Percentiles rank a stretch among this genome's conserved stretches.
These are phyloP conservation scores for Tragelaphus imberbis DNA, from an alignment of 2,113 vertebrate species.

Conservation along the genomic window DNA sequence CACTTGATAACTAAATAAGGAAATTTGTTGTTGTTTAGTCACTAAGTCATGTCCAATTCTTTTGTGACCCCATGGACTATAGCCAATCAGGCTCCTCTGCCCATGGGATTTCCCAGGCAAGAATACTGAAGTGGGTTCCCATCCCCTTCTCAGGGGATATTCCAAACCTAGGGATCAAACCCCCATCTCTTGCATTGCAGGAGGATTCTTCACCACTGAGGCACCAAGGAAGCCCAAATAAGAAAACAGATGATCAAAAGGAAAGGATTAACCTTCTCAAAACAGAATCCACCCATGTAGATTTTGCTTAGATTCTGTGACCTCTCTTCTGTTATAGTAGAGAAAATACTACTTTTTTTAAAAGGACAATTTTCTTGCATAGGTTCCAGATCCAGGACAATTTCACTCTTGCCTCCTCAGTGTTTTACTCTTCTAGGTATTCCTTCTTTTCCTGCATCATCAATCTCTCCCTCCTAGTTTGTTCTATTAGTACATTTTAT, in stretches of 20 bases:
- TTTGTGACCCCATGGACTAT: background rate
- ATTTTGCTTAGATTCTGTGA: background rate
- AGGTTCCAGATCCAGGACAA: background rate
- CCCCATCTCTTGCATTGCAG: fast-evolving
- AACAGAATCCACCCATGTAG: background rate
- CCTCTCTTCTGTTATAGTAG: background rate
- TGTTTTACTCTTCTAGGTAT: background rate
- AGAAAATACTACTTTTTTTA: background rate
- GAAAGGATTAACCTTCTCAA: background rate
- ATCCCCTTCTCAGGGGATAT: background rate
- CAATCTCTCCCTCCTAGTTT: background rate
- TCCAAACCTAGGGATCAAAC: background rate
- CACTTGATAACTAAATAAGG: background rate
- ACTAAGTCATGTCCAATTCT: background rate
- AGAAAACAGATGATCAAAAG: background rate
- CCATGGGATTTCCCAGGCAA: background rate
- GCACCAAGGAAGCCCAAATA: background rate
- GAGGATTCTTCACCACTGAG: background rate
- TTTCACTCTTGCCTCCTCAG: background rate
- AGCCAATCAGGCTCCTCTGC: background rate
- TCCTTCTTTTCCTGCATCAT: background rate
- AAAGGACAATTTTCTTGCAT: background rate
- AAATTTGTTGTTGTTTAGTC: background rate
- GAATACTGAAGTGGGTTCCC: background rate
- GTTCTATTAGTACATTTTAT: background rate